Evolutionary conservation across 2,113 vertebrate genomes (phyloP).

Genomic region (Perognathus longimembris): DNA sequence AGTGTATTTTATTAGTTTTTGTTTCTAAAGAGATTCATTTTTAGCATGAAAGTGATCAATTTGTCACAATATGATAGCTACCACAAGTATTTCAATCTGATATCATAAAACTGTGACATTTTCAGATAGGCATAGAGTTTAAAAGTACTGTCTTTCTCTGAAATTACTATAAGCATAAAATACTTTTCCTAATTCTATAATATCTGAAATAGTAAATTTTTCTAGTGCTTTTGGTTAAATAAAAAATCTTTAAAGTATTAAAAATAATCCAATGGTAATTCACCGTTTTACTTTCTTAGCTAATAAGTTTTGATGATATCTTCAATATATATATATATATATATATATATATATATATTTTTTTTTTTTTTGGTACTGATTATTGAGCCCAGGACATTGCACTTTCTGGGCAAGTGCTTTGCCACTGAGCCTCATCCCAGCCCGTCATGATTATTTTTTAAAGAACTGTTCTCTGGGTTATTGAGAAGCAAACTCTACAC

Average conservation of each 20-base stretch:
- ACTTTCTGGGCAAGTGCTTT: too few relatives aligned
- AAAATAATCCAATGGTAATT: not conserved
- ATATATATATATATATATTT: too few relatives aligned
- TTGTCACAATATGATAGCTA: constrained; percentile 25
- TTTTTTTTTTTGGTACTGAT: too few relatives aligned
- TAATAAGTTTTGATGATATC: not conserved
- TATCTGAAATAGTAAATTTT: constrained; percentile 43
- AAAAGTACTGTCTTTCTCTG: too few relatives aligned
- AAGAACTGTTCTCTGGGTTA: not conserved
- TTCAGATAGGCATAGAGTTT: not conserved
- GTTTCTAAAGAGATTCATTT: constrained; percentile 28
- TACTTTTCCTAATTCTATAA: constrained; percentile 9
- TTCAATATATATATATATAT: too few relatives aligned
- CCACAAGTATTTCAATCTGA: constrained; percentile 3
- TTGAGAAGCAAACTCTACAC: not conserved
- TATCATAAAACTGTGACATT: not conserved
- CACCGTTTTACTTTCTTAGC: constrained; percentile 23
- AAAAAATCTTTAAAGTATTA: constrained; percentile 42
- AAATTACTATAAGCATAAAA: constrained; percentile 16
- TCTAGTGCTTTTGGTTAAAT: not conserved
- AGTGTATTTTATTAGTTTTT: constrained; percentile 14
- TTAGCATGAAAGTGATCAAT: constrained; percentile 13
- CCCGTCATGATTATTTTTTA: not conserved
- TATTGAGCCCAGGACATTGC: not conserved
- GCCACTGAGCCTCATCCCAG: too few relatives aligned